Evolutionary conservation across 2,888 invertebrate genomes (phyloP), one percentile per base, ranked within the genome.

Genomic region (Stenotaenia linearis): DNA sequence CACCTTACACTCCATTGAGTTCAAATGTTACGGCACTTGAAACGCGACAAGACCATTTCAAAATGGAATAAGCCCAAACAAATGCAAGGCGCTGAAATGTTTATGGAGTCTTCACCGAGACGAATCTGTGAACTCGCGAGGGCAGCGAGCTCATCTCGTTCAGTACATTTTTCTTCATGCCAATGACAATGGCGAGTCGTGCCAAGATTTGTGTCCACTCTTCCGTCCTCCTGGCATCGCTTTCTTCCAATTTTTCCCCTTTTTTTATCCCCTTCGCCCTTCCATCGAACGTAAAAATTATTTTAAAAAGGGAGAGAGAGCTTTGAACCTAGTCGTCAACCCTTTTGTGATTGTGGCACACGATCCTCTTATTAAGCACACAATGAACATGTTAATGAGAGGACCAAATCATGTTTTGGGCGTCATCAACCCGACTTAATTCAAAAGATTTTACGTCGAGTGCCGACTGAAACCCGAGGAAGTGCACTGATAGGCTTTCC

Each of bases 191-290:
- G 69, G 69, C 28, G 18, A 45, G 3, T 45, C 45, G 45, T 69
- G 69, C 69, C 69, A 69, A 69, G 69, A 69, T 69, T 69, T 69
- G 69, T 69, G 69, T 69, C 69, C 69, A 69, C 69, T 69, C 69
- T 69, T 69, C 69, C 69, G 69, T 28, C n/a, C 69, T 25, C 25
- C 69, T 69, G 28, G 25, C 69, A 69, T 28, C 69, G 12, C 25
- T 28, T 69, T 50, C 50, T 18, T 50, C n/a, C 50, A 50, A n/a
- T 50, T 50, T 50, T 18, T 45, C 45, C 45, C 45, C 45, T n/a
- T 5, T 32, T 9, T 32, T 32, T 32, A 32, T 32, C n/a, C n/a
- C 45, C 45, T 12, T 18, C 18, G n/a, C 18, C 18, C 18, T 1
- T 18, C 50, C 18, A 50, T 50, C 50, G 18, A 50, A 7, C 50